These are phyloP conservation scores for Diplodus puntazzo DNA, from an alignment of 2,797 vertebrate species.

Conservation along the genomic window DNA sequence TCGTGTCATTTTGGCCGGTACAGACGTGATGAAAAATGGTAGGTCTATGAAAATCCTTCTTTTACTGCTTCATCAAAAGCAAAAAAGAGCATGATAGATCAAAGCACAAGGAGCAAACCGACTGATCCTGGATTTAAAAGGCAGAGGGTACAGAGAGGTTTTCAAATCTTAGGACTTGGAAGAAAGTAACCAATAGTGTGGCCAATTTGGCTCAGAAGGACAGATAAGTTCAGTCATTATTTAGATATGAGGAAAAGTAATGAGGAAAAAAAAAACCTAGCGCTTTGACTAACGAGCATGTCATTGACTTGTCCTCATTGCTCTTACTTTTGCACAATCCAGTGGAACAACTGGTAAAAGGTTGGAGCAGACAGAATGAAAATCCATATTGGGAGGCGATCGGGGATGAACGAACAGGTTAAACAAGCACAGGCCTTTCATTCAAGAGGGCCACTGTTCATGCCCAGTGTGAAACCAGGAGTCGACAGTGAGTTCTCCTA, in stretches of 20 bases:
- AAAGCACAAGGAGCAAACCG: neutral
- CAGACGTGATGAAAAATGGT: neutral
- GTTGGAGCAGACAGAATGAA: too few species aligned
- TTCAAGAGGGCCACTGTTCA: too few species aligned
- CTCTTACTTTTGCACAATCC: too few species aligned
- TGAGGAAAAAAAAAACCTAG: neutral
- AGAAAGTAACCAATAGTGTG: neutral
- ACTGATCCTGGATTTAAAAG: neutral
- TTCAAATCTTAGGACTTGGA: neutral
- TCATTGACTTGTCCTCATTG: neutral
- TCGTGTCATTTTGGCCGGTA: neutral
- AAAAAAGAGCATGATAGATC: slow-evolving; percentile 3
- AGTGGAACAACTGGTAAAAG: too few species aligned
- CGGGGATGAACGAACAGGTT: too few species aligned
- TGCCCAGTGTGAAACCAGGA: too few species aligned
- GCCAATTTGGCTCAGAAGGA: neutral
- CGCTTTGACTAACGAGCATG: neutral
- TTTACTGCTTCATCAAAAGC: neutral
- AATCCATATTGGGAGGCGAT: too few species aligned
- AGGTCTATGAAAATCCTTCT: neutral
- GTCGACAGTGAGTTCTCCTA: too few species aligned
- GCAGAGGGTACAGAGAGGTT: neutral
- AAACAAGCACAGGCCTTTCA: too few species aligned
- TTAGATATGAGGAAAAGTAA: neutral
- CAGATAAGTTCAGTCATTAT: neutral